These are phyloP conservation scores for Apoderus coryli DNA, from an alignment of 2,888 invertebrate genomes.

Conservation along the genomic window DNA sequence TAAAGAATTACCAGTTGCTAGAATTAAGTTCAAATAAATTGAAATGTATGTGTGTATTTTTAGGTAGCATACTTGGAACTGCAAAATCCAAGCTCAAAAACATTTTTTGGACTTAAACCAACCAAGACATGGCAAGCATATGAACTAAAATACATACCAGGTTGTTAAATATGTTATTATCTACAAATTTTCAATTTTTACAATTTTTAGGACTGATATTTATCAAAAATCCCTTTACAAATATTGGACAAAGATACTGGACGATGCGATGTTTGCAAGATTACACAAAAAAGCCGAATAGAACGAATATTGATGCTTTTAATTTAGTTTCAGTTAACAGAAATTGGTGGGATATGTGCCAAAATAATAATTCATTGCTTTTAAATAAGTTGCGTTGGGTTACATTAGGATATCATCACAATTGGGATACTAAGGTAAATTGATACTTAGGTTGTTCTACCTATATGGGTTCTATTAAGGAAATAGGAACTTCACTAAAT, in stretches of 20 bases:
- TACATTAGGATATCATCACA: constrained; percentile 93
- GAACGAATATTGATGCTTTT: constrained; percentile 49
- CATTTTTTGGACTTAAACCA: constrained; percentile 33
- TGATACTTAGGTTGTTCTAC: constrained; percentile 5
- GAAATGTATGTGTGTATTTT: constrained; percentile 4
- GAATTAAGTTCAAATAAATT: constrained; percentile 3
- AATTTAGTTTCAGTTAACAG: constrained; percentile 29
- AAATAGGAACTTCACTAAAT: background rate
- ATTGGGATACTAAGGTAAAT: constrained; percentile 88
- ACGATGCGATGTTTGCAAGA: constrained; percentile 59
- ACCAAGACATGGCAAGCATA: constrained; percentile 47
- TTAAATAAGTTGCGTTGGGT: constrained; percentile 69
- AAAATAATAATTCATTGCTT: constrained; percentile 26
- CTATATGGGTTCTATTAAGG: background rate
- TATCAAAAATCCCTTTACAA: constrained; percentile 72
- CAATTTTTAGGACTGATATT: constrained; percentile 67
- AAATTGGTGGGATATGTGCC: constrained; percentile 52
- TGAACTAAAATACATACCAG: constrained; percentile 45
- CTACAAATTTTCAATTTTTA: too few species aligned
- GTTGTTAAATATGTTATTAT: too few species aligned
- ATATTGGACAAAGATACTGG: constrained; percentile 70
- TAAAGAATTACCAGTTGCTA: constrained; percentile 5
- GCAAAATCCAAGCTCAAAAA: constrained; percentile 3
- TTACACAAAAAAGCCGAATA: constrained; percentile 61
- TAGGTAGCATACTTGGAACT: constrained; percentile 7